phyloP scores from a whole-genome alignment of 2,888 invertebrate genomes.

The Tetranychus truncatus region DNA sequence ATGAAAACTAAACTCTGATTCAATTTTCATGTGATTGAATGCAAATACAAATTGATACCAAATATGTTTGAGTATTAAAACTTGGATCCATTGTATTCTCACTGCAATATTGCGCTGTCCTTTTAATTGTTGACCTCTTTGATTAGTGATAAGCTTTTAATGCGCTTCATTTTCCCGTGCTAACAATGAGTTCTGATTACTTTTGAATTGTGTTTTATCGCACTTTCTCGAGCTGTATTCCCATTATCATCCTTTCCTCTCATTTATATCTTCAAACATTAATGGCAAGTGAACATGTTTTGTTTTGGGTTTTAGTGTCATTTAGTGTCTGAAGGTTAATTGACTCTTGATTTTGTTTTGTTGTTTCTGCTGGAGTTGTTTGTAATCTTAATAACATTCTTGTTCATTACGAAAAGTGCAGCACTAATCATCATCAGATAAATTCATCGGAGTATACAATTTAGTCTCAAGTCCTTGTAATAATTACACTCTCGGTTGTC shows the following conservation, averaged over 20 bases:
- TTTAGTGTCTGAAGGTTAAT: background rate
- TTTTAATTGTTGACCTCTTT: background rate
- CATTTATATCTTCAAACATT: background rate
- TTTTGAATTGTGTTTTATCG: too few relatives aligned
- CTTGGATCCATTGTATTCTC: background rate
- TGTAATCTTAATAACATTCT: background rate
- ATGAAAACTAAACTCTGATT: too few relatives aligned
- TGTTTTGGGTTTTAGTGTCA: background rate
- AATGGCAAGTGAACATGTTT: background rate
- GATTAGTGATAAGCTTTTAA: too few relatives aligned
- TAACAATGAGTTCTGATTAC: too few relatives aligned
- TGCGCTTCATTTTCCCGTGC: too few relatives aligned
- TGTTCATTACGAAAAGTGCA: background rate
- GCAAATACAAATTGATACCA: too few relatives aligned
- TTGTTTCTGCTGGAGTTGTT: background rate
- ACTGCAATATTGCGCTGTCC: background rate
- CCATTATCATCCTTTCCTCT: too few relatives aligned
- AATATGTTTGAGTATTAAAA: too few relatives aligned
- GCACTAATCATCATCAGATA: background rate
- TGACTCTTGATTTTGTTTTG: constrained; percentile 1
- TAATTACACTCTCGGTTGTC: background rate
- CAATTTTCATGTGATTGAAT: too few relatives aligned
- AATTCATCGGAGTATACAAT: too few relatives aligned
- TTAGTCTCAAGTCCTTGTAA: background rate
- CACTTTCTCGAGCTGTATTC: too few relatives aligned